Base-by-base conservation (phyloP, 1,140 invertebrate genomes). In the Venustaconcha ellipsiformis region DNA sequence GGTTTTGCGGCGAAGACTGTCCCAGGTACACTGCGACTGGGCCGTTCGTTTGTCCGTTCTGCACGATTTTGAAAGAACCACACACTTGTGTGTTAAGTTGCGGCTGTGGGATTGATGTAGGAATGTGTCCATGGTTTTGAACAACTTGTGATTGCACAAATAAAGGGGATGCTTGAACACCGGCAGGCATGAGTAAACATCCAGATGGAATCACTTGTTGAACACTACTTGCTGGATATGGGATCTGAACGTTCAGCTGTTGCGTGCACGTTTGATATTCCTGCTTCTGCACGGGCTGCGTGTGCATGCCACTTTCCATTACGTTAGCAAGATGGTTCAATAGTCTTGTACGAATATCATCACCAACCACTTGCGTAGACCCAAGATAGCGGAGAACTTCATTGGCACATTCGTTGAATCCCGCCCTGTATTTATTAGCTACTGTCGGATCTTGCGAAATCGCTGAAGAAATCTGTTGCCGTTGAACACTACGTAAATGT, bases 331-430 rank as follows among this genome's bases (percentile, higher is more conserved):
- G 70, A 66, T 82, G 83, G 67, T 64, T 67, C 48, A 81, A 66
- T 57, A 80, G 72, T 58, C 56, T 86, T 18, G 64, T 86, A 72
- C 86, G 86, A 18, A 80, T 59, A 12, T 94, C 93, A 56, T 95
- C 93, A 86, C 96, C 95, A 74, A 97, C 95, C 71, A 95, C 94
- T 65, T 95, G 94, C 86, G 95, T 94, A 67, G 94, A 93, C n/a
- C 94, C 94, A 83, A 98, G 90, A 87, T 95, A 97, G 71, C 95
- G 93, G 65, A 93, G 92, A 8, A 97, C 95, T 90, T 97, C 95
- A 15, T 93, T 92, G 17, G 95, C 94, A 85, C 96, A 97, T 85
- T 97, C 96, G 76, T 93, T 93, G 89, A 96, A 98, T 1, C 96
- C 96, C 5, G 94, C 94, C 71, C 94, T 93, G 90, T 96, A 97